Base-by-base conservation (phyloP, 2,888 invertebrate species). In the Leucoma salicis region DNA sequence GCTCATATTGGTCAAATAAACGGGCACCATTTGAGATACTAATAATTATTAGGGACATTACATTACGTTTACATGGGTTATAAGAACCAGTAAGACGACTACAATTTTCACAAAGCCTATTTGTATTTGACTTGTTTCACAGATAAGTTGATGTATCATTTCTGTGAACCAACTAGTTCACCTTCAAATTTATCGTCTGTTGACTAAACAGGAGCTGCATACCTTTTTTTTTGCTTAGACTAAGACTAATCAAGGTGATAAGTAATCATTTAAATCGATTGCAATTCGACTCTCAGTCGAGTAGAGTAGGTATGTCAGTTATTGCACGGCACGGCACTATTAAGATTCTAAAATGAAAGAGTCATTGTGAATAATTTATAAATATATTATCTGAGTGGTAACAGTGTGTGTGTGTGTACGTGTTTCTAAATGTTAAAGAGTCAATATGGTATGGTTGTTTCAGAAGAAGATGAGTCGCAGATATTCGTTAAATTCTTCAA, bases 401-500 rank as follows among this genome's bases (percentile, higher is more conserved):
- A 31, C n/a, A 18, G 41, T 33, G 40, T 45, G 42, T 41, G 35
- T 45, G 38, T 41, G 21, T 13, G 36, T 57, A 71, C 70, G 66
- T 53, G n/a, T 11, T 16, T 7, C 8, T 3, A 14, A 46, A 42
- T 43, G 31, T 31, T 52, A 42, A 46, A 41, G 32, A 48, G 29
- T 70, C 38, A 48, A 58, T 44, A 55, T 63, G 67, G 51, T 53
- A 55, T 63, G 67, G 51, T 53, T 45, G 43, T 89, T 86, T 61
- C 94, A 97, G 97, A 97, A 91, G 97, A 97, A 84, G 97, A 98
- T 91, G 97, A 98, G 90, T 96, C 97, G 75, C 97, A 97, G 91
- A 98, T 98, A 77, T 98, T 97, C 90, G 97, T 97, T 67, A 98
- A 98, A 86, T 99, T 99, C 92, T 99, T 99, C 94, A 97, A 97